Conservation (phyloP, 2,797 vertebrate genomes). For the Acanthurus leucopareius region DNA sequence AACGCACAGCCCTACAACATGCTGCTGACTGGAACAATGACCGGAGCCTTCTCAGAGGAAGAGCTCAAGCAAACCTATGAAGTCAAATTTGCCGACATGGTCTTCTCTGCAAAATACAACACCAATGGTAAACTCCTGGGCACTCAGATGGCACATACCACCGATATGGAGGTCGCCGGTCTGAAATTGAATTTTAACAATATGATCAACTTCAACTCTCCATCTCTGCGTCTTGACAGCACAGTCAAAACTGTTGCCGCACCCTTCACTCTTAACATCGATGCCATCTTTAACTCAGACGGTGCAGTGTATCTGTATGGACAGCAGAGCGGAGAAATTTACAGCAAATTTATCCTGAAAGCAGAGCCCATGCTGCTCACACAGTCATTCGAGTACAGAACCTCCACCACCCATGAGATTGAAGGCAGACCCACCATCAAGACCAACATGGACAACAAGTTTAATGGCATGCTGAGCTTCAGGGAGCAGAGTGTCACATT, state of each 20-base stretch:
- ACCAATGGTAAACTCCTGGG: conserved; percentile 88
- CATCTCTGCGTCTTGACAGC: conserved; percentile 87
- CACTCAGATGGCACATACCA: conserved; percentile 85
- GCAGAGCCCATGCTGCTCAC: conserved; percentile 89
- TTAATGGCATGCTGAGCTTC: conserved; percentile 85
- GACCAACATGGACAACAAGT: conserved; percentile 88
- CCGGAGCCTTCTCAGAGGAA: conserved; percentile 84
- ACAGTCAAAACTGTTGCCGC: conserved; percentile 82
- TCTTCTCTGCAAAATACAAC: conserved; percentile 87
- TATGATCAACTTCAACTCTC: conserved; percentile 88
- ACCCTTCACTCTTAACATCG: conserved; percentile 88
- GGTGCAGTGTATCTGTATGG: conserved; percentile 86
- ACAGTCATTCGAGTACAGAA: conserved; percentile 91
- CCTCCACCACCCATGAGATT: conserved; percentile 86
- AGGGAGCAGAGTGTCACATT: conserved; percentile 88
- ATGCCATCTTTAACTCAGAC: conserved; percentile 87
- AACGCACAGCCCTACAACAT: conserved; percentile 87
- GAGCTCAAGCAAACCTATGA: conserved; percentile 91
- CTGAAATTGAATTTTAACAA: conserved; percentile 86
- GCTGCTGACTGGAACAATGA: conserved; percentile 87
- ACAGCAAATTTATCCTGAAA: conserved; percentile 92
- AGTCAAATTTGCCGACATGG: conserved; percentile 84
- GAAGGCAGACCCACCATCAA: conserved; percentile 72
- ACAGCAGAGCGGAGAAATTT: conserved; percentile 89
- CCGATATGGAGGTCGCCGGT: conserved; percentile 87